Evolutionary conservation across 2,113 vertebrate genomes (phyloP).

Genomic region (Pseudonaja textilis): DNA sequence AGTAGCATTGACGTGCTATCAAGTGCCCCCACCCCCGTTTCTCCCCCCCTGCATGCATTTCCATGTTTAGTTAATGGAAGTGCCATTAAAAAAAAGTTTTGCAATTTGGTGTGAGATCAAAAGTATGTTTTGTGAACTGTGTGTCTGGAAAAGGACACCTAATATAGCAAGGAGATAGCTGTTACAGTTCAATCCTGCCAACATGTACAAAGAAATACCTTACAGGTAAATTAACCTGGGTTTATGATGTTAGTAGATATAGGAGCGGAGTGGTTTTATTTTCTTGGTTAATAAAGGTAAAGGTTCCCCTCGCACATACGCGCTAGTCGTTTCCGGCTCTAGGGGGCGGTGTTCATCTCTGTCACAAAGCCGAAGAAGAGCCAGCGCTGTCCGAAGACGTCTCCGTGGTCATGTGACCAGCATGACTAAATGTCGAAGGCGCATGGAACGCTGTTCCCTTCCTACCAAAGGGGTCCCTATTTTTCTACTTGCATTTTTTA

Average conservation of each 20-base stretch:
- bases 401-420: too few relatives aligned
- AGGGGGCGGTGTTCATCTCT: too few relatives aligned
- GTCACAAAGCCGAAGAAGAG: too few relatives aligned
- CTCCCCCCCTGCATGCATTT: background rate
- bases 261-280: background rate
- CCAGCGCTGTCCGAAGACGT: too few relatives aligned
- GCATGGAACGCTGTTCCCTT: too few relatives aligned
- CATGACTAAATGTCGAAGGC: too few relatives aligned
- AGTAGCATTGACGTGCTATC: constrained; percentile 2
- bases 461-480: too few relatives aligned
- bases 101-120: background rate
- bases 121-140: background rate
- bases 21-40: too few relatives aligned
- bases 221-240: background rate
- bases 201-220: background rate
- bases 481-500: too few relatives aligned
- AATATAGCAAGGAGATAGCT: background rate
- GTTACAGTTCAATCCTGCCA: background rate
- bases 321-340: too few relatives aligned
- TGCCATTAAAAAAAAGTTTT: background rate
- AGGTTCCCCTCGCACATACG: too few relatives aligned
- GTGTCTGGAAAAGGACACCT: background rate
- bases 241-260: background rate
- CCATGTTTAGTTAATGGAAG: constrained; percentile 12
- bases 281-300: background rate